Evolutionary conservation across 2,888 invertebrate genomes (phyloP), one percentile per base, ranked within the genome.

Genomic region (Sphaerophoria rueppellii): DNA sequence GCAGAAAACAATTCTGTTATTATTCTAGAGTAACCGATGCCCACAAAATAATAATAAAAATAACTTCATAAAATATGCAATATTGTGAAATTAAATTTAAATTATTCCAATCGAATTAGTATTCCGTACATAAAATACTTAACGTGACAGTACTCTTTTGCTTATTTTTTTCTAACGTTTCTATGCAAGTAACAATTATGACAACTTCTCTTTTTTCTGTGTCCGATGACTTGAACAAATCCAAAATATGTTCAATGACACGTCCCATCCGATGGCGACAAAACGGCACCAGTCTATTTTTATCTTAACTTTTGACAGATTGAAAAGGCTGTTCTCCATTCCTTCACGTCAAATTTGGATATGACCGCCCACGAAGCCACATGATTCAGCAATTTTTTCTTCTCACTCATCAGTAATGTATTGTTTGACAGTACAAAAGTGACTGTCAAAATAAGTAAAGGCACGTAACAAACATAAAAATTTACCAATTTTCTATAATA

Each of bases 131-230:
- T 67, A 48, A 72, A 63, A 70, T 69, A 57, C 67, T 46, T 48
- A 69, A 54, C 69, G 55, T 73, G 80, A 69, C 74, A 74, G 69
- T 74, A 37, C 37, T 80, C 54, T 61, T 63, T 50, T 60, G 24
- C 40, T 11, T 35, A 32, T 16, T 6, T 16, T 46, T n/a, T 35
- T 16, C 5, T 14, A 35, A 14, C 35, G 24, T 12, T 65, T 65
- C 24, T 24, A 24, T 24, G 24, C 24, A 24, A 24, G 24, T 50
- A 16, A 65, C 50, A 63, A 14, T 34, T 46, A n/a, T 63, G 11
- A 9, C 34, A 48, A 63, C 4, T 7, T 50, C 14, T 34, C 34
- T 1, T 63, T 61, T 32, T 40, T n/a, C 14, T 63, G 11, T 37
- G 14, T 35, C 5, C 16, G 14, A 5, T 11, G 43, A 43, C 24